Conservation (phyloP, 2,888 invertebrate species). For the Hermodice carunculata region DNA sequence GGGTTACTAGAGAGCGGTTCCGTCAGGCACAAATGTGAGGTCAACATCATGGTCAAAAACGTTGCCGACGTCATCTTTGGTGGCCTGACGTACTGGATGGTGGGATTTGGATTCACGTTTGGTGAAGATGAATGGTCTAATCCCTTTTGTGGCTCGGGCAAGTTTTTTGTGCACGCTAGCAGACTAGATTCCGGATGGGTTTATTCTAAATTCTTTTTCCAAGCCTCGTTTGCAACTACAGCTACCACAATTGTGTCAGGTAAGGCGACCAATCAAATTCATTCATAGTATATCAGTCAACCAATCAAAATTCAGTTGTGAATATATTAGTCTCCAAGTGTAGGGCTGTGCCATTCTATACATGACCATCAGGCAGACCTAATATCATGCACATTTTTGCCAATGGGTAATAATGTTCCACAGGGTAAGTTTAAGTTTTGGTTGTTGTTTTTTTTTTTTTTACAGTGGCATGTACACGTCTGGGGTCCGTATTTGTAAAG, state of each 20-base stretch:
- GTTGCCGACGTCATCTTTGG: slow-evolving; percentile 60
- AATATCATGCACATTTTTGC: too few species aligned
- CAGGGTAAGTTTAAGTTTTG: too few species aligned
- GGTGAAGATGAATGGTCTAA: slow-evolving; percentile 33
- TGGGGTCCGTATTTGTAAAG: too few species aligned
- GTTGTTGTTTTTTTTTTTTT: too few species aligned
- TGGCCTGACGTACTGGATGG: slow-evolving; percentile 56
- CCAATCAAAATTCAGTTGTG: too few species aligned
- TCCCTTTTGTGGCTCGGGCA: slow-evolving; percentile 85
- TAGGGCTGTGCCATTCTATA: too few species aligned
- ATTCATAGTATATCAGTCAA: too few species aligned
- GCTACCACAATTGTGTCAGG: slow-evolving; percentile 64
- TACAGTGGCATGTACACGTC: too few species aligned
- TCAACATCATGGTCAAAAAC: slow-evolving; percentile 63
- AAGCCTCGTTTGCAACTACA: slow-evolving; percentile 70
- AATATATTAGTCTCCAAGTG: too few species aligned
- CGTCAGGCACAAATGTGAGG: slow-evolving; percentile 55
- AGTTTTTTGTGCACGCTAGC: slow-evolving; percentile 81
- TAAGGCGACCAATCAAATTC: too few species aligned
- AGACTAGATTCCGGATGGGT: slow-evolving; percentile 77
- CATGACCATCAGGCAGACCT: too few species aligned
- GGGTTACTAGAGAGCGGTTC: slow-evolving; percentile 59
- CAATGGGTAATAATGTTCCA: too few species aligned
- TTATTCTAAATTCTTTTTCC: slow-evolving; percentile 87
- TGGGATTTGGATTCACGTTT: slow-evolving; percentile 53